Percentiles rank a stretch among this genome's conserved stretches.
These are phyloP conservation scores for Torymus tubicola DNA, from an alignment of 2,888 invertebrate species.

Conservation along the genomic window DNA sequence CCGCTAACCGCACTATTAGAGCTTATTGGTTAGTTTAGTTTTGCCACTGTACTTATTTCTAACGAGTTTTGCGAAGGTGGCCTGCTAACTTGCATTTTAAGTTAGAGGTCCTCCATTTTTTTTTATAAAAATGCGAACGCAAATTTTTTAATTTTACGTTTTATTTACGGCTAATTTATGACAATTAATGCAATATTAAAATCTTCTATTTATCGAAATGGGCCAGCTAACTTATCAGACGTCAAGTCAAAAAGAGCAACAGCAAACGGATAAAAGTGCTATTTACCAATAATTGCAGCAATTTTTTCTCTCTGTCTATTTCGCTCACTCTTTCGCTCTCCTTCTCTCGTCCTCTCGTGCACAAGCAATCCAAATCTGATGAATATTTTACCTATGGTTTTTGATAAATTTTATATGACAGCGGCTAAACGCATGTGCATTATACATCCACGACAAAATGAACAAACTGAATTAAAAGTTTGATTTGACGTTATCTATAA, in stretches of 20 bases:
- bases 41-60: no score
- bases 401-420: slow-evolving; percentile 24
- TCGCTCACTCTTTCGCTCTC: slow-evolving; percentile 15
- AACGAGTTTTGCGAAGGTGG: no score
- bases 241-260: background rate
- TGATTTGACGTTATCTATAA: slow-evolving; percentile 34
- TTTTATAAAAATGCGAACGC: no score
- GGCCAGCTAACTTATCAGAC: no score
- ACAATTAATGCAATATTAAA: no score
- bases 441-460: background rate
- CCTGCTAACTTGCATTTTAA: no score
- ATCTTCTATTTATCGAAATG: no score
- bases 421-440: slow-evolving; percentile 8
- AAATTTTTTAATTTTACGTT: no score
- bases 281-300: slow-evolving; percentile 52
- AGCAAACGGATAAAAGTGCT: slow-evolving; percentile 47
- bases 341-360: background rate
- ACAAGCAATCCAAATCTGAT: slow-evolving; percentile 2
- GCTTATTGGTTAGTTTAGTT: no score
- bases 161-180: no score
- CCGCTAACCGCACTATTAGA: no score
- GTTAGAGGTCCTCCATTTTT: no score
- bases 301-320: background rate
- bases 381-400: slow-evolving; percentile 31
- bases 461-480: background rate